Base-by-base conservation (phyloP, 2,797 vertebrate species). In the Falco berigora region DNA sequence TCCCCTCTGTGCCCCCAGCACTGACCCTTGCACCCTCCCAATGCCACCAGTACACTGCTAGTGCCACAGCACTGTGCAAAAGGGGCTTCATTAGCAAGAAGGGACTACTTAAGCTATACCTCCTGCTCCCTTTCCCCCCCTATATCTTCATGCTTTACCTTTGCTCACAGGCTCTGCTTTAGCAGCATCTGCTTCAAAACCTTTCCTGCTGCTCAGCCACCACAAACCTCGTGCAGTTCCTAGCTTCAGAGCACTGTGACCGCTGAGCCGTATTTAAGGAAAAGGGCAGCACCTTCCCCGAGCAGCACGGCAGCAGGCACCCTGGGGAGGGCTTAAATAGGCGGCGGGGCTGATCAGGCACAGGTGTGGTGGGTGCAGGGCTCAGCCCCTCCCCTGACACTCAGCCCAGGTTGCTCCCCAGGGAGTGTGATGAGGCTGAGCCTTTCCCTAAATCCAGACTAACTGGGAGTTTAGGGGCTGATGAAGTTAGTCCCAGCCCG, bases 191-290 rank as follows among this genome's bases (percentile, higher is more conserved):
- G n/a, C 72, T 17, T 14, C 49, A 24, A 42, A 47, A 38, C 13
- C 21, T 61, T n/a, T 42, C 64, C 52, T 69, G 17, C 56, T 38
- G 34, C 27, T 21, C 14, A 56, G 58, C 17, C 28, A 6, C 13
- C 20, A 4, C 7, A 15, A 6, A 6, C 24, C 55, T 47, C 20
- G 66, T n/a, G 23, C 52, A 56, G 28, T 12, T 46, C 19, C 2
- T 6, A 9, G 3, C 24, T 49, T n/a, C 4, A 22, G 21, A 50
- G 40, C 47, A 61, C 55, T 16, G 4, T 2, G 5, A 6, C 34
- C 52, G 22, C 30, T 0, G 2, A 5, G 2, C 14, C 53, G 15
- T 21, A 1, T 8, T 22, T 38, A 12, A 44, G 64, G 25, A 21
- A n/a, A 30, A 10, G 18, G 3, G 12, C 23, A 14, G 27, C 50